These are phyloP conservation scores for Oegoconia quadripuncta DNA, from an alignment of 2,888 invertebrate species.

Conservation along the genomic window DNA sequence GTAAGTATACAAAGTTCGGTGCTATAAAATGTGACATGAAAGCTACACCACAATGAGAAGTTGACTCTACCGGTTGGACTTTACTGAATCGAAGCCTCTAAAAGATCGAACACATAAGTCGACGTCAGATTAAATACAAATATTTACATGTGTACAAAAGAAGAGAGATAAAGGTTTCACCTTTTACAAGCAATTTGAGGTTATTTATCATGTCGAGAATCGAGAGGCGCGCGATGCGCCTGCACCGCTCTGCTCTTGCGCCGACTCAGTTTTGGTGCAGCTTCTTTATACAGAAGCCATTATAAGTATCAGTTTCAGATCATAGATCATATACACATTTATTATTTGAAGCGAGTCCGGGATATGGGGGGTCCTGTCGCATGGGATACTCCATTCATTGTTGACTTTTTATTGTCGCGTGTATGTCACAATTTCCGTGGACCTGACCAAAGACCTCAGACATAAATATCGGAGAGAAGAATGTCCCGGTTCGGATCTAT, in stretches of 20 bases:
- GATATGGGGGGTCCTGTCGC: constrained; percentile 67
- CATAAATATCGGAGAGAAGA: constrained; percentile 62
- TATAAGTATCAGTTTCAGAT: constrained; percentile 78
- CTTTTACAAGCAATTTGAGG: constrained; percentile 74
- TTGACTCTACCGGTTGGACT: not conserved
- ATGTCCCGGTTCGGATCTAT: constrained; percentile 52
- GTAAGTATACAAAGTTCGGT: not conserved
- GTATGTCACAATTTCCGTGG: constrained; percentile 66
- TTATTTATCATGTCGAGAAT: constrained; percentile 66
- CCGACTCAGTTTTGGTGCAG: constrained; percentile 54
- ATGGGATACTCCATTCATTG: constrained; percentile 57
- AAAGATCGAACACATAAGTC: constrained; percentile 46
- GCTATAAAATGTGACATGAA: constrained; percentile 8
- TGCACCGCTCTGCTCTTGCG: constrained; percentile 26
- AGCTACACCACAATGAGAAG: constrained; percentile 16
- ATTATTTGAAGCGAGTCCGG: constrained; percentile 54
- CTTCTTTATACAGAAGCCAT: constrained; percentile 77
- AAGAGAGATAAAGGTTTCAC: constrained; percentile 62
- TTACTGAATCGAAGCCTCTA: constrained; percentile 27
- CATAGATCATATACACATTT: constrained; percentile 77
- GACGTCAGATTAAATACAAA: constrained; percentile 62
- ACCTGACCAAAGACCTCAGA: constrained; percentile 47
- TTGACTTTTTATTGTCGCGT: constrained; percentile 66
- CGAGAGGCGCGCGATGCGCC: constrained; percentile 15
- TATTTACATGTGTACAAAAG: constrained; percentile 68